Evolutionary conservation across 2,888 invertebrate species (phyloP), one percentile per base, ranked within the genome.

Genomic region (Pimpla rufipes): DNA sequence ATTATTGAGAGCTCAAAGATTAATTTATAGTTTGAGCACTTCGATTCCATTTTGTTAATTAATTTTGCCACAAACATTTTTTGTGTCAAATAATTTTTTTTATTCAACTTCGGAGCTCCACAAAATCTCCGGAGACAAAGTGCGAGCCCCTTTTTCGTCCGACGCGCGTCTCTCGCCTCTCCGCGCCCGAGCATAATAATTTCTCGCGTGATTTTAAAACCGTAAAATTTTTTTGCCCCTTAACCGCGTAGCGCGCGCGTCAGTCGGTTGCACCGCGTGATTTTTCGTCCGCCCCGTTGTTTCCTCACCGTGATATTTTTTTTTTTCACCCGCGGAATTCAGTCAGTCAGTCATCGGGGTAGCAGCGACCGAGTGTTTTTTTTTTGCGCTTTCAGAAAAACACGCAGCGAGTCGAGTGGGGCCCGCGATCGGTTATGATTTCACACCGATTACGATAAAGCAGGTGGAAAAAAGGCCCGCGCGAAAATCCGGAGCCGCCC

Each of bases 201-300:
- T 93, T 93, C 90, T 92, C 92, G 93, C 91, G 89, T 92, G 92
- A 93, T 93, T 93, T 93, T 92, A 92, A 93, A 92, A 93, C 93
- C 93, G 93, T 93, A 93, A 93, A 93, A 92, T 92, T 93, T 93
- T 92, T 93, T 62, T 37, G 84, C 85, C 86, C 85, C 85, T 78
- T 88, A 88, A 91, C 88, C 91, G 87, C 88, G 80, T 35, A 67
- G 45, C 76, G n/a, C n/a, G n/a, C n/a, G n/a, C n/a, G n/a, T n/a
- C n/a, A n/a, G n/a, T n/a, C 81, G 68, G 42, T 71, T 45, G 45
- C 10, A 66, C 67, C 3, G 35, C 62, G 50, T 37, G 37, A 47
- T 67, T 66, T 62, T 55, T 75, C 68, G 71, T 59, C 35, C 11
- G 16, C 35, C 40, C 35, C 10, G 40, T 50, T 47, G 37, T 40